Conservation (phyloP, 2,113 vertebrate genomes). For the Pluvialis apricaria region DNA sequence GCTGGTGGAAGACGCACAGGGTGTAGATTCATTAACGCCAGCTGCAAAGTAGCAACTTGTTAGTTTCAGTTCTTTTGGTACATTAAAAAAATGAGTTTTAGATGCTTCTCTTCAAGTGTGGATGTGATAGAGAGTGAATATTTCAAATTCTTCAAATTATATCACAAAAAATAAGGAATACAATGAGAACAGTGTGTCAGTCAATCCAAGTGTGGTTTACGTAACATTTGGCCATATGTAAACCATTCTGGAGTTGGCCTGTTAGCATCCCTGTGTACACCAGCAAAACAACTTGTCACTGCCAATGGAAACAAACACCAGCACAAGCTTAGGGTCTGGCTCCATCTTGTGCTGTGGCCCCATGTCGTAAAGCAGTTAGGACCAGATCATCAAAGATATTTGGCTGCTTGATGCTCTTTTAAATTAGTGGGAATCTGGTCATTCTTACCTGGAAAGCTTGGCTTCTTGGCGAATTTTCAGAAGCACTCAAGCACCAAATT, state of each 20-base stretch:
- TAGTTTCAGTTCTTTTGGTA: not conserved
- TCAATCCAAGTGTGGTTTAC: not conserved
- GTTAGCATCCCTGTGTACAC: not conserved
- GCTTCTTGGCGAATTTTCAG: not conserved
- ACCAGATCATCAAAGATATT: not conserved
- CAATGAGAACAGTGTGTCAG: not conserved
- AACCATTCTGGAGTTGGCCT: not conserved
- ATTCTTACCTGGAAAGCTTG: not conserved
- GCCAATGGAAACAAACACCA: not conserved
- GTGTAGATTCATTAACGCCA: not conserved
- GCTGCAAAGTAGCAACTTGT: not conserved
- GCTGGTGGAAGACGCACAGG: not conserved
- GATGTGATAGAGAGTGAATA: not conserved
- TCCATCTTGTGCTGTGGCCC: not conserved
- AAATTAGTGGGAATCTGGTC: not conserved
- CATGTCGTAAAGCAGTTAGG: not conserved
- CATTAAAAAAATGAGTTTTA: not conserved
- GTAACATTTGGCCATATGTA: not conserved
- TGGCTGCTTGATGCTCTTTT: not conserved
- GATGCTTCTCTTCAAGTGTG: not conserved
- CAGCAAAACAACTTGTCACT: not conserved
- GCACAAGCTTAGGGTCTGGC: not conserved
- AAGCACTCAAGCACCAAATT: not conserved
- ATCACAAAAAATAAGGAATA: accelerated
- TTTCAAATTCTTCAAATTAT: not conserved